phyloP scores from a whole-genome alignment of 92 coral and sea anemone species.

The Ricordea florida region DNA sequence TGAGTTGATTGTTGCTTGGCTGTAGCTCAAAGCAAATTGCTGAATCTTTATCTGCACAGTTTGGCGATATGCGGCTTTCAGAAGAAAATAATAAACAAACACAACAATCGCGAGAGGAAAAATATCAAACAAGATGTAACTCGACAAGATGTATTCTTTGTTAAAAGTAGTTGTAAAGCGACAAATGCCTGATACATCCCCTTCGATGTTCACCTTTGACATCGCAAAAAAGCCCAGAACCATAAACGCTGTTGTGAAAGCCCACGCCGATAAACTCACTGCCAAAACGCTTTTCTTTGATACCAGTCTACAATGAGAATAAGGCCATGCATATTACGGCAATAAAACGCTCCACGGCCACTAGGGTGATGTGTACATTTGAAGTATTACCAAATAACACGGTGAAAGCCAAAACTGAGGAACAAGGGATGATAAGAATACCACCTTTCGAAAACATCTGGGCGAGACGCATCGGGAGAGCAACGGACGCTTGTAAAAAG shows the following conservation, averaged over 20 bases:
- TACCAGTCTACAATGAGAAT: slow-evolving; percentile 2
- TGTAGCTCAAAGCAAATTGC: background rate
- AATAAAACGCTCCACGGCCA: slow-evolving; percentile 53
- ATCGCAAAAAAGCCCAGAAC: slow-evolving; percentile 1
- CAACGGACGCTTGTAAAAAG: slow-evolving; percentile 69
- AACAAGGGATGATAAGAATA: slow-evolving; percentile 35
- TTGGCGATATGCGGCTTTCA: slow-evolving; percentile 46
- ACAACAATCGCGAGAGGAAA: slow-evolving; percentile 46
- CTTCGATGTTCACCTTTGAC: slow-evolving; percentile 10
- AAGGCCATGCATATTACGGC: slow-evolving; percentile 65
- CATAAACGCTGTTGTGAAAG: background rate
- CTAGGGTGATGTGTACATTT: slow-evolving; percentile 40
- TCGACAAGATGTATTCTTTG: slow-evolving; percentile 13
- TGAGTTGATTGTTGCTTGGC: too few species aligned
- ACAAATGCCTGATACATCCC: background rate
- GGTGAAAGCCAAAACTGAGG: slow-evolving; percentile 56
- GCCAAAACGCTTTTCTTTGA: slow-evolving; percentile 1
- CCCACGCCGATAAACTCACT: slow-evolving; percentile 1
- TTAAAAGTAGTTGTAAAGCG: slow-evolving; percentile 48
- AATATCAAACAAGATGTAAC: slow-evolving; percentile 33
- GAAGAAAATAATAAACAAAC: slow-evolving; percentile 40
- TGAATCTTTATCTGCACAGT: slow-evolving; percentile 32
- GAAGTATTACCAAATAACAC: slow-evolving; percentile 64
- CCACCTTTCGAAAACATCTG: slow-evolving; percentile 29
- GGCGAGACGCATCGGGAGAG: slow-evolving; percentile 69